Percentiles rank a stretch among this genome's conserved stretches.
Conservation (phyloP, 2,888 invertebrate genomes). For the Drosophila testacea region DNA sequence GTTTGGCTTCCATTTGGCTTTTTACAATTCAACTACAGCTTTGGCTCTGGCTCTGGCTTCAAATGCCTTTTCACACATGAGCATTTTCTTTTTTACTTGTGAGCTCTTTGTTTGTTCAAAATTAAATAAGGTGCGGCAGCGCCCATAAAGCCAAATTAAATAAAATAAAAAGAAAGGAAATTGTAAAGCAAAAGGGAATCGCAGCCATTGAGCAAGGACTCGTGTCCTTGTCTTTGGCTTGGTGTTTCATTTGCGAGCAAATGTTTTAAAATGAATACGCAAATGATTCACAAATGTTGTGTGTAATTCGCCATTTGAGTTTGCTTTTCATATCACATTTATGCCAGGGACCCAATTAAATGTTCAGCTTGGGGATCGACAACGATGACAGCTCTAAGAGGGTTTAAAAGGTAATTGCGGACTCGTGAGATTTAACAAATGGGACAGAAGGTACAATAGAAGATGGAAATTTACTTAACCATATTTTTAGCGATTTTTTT, state of each 20-base stretch:
- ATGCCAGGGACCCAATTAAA: slow-evolving; percentile 68
- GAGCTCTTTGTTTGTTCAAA: slow-evolving; percentile 58
- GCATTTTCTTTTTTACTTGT: slow-evolving; percentile 51
- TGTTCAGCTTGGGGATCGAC: slow-evolving; percentile 33
- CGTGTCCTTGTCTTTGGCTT: slow-evolving; percentile 43
- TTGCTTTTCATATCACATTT: slow-evolving; percentile 38
- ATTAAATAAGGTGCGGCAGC: slow-evolving; percentile 71
- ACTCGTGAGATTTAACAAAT: slow-evolving; percentile 25
- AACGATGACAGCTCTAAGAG: slow-evolving; percentile 30
- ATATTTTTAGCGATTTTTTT: no score
- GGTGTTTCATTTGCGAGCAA: slow-evolving; percentile 70
- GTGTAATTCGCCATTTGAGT: slow-evolving; percentile 68
- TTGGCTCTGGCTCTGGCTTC: slow-evolving; percentile 22
- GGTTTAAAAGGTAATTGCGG: slow-evolving; percentile 55
- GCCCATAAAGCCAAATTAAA: slow-evolving; percentile 78
- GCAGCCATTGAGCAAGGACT: slow-evolving; percentile 28
- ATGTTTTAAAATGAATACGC: slow-evolving; percentile 50
- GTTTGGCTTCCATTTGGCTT: slow-evolving; percentile 64
- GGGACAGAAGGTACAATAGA: not conserved
- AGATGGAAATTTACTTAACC: no score
- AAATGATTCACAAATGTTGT: slow-evolving; percentile 63
- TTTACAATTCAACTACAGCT: slow-evolving; percentile 42
- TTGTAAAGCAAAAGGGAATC: slow-evolving; percentile 19
- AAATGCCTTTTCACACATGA: slow-evolving; percentile 72
- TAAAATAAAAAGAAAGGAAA: slow-evolving; percentile 51